Percentiles rank a stretch among this genome's conserved stretches.
Conservation (phyloP, 2,888 invertebrate genomes). For the Apamea monoglypha region DNA sequence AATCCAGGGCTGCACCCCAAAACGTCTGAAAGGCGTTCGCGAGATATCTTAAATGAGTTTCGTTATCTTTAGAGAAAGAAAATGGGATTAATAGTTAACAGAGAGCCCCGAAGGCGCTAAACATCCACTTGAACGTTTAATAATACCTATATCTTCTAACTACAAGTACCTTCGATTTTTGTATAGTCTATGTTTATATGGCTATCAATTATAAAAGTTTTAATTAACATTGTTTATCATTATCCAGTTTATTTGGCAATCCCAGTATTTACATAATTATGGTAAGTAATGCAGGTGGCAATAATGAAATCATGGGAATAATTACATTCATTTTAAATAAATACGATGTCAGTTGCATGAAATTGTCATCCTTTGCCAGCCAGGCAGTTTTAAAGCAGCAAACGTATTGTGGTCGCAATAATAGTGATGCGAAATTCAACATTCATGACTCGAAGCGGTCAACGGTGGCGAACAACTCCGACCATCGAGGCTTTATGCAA, state of each 20-base stretch:
- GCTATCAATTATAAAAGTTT: slow-evolving; percentile 4
- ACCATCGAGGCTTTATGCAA: slow-evolving; percentile 85
- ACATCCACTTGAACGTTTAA: slow-evolving; percentile 74
- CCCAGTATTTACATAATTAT: slow-evolving; percentile 39
- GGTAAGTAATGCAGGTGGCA: slow-evolving; percentile 25
- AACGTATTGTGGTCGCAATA: slow-evolving; percentile 46
- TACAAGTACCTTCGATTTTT: neutral
- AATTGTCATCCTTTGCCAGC: slow-evolving; percentile 22
- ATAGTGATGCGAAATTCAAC: slow-evolving; percentile 63
- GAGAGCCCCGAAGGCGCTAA: slow-evolving; percentile 82
- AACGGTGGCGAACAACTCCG: slow-evolving; percentile 66
- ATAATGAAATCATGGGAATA: slow-evolving; percentile 36
- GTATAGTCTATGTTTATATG: neutral
- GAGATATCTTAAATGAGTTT: slow-evolving; percentile 90
- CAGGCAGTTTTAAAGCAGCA: slow-evolving; percentile 30
- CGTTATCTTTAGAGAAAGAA: slow-evolving; percentile 88
- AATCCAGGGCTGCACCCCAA: slow-evolving; percentile 83
- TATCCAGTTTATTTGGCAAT: slow-evolving; percentile 26
- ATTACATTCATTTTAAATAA: slow-evolving; percentile 28
- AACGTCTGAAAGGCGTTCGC: slow-evolving; percentile 87
- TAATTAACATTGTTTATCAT: slow-evolving; percentile 3
- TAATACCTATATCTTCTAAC: slow-evolving; percentile 13
- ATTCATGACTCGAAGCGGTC: slow-evolving; percentile 66
- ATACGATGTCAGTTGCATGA: slow-evolving; percentile 23
- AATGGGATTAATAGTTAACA: slow-evolving; percentile 89